Conservation (phyloP, 2,888 invertebrate genomes). For the Timandra comae region DNA sequence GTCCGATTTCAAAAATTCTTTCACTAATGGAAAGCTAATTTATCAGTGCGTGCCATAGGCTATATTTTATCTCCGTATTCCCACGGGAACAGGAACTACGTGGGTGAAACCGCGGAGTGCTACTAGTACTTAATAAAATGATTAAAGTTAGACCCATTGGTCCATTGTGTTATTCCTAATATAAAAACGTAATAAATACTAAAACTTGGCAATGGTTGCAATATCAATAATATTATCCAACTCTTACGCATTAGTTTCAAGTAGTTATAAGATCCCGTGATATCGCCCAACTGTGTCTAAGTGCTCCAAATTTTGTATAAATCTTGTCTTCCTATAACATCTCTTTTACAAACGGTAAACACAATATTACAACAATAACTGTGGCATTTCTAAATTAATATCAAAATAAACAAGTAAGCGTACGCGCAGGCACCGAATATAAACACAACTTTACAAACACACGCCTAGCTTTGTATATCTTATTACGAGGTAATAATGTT, state of each 20-base stretch:
- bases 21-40: no score
- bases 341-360: slow-evolving; percentile 28
- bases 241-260: slow-evolving; percentile 1
- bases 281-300: slow-evolving; percentile 14
- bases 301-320: slow-evolving; percentile 20
- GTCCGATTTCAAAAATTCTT: no score
- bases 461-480: slow-evolving; percentile 14
- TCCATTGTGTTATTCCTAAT: no score
- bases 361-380: slow-evolving; percentile 38
- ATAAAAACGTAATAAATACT: no score
- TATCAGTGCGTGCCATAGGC: no score
- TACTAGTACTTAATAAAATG: no score
- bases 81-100: no score
- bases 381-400: slow-evolving; percentile 39
- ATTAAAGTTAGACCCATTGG: no score
- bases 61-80: no score
- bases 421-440: slow-evolving; percentile 29
- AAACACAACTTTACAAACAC: slow-evolving; percentile 26
- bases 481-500: slow-evolving; percentile 35
- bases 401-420: slow-evolving; percentile 39
- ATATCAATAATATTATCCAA: no score
- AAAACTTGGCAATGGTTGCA: no score
- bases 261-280: slow-evolving; percentile 1
- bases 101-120: no score
- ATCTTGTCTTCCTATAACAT: slow-evolving; percentile 22